These are phyloP conservation scores for Brevimyrus niger DNA, from an alignment of 2,113 vertebrate species.

Conservation along the genomic window DNA sequence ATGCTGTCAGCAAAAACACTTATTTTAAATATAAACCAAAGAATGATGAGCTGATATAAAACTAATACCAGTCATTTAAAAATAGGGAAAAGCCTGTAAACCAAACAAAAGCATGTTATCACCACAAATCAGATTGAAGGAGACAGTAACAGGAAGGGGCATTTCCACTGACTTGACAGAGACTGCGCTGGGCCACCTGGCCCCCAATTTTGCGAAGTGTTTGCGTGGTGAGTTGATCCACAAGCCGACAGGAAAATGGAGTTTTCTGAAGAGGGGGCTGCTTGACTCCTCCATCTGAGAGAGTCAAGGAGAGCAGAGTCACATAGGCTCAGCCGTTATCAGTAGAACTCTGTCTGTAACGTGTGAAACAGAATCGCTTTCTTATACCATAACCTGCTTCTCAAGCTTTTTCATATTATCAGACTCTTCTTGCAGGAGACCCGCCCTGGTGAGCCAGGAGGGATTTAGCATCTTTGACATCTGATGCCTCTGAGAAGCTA, in stretches of 20 bases:
- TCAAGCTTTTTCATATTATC: not conserved
- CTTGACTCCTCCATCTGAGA: constrained; percentile 76
- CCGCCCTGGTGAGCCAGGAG: not conserved
- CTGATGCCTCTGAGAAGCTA: not conserved
- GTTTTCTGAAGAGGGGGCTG: constrained; percentile 80
- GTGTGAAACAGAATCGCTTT: not conserved
- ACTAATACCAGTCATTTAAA: not conserved
- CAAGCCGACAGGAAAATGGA: constrained; percentile 83
- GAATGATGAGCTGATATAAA: not conserved
- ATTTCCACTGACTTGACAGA: constrained; percentile 75
- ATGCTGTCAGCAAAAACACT: not conserved
- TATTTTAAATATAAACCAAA: not conserved
- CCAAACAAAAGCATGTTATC: not conserved
- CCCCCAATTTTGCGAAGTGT: constrained; percentile 80
- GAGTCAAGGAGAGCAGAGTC: constrained; percentile 34
- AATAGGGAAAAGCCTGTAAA: not conserved
- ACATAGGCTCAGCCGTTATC: not conserved
- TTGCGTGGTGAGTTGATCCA: constrained; percentile 91
- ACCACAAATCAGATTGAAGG: not conserved
- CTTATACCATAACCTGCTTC: not conserved
- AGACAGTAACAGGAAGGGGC: not conserved
- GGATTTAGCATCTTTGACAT: not conserved
- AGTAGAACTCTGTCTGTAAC: not conserved
- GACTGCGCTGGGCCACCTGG: constrained; percentile 79
- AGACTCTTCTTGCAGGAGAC: not conserved